phyloP scores from a whole-genome alignment of 2,888 invertebrate genomes.

The Morpho achilles region DNA sequence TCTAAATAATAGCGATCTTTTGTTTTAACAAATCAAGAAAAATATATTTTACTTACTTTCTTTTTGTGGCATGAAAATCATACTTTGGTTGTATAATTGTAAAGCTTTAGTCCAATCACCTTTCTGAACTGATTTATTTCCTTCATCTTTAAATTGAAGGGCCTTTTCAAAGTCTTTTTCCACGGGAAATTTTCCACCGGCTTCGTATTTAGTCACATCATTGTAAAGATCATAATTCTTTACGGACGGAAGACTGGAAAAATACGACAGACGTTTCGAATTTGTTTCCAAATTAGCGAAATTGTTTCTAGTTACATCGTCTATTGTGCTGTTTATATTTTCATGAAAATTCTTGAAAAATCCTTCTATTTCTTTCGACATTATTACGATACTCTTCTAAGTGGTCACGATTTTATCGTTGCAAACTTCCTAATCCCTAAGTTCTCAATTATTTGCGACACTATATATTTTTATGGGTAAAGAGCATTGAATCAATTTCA shows the following conservation, averaged over 20 bases:
- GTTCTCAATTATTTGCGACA: too few species aligned
- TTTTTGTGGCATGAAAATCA: slow-evolving; percentile 82
- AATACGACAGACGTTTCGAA: slow-evolving; percentile 81
- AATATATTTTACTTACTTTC: slow-evolving; percentile 72
- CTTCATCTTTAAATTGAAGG: slow-evolving; percentile 82
- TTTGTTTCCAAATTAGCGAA: slow-evolving; percentile 82
- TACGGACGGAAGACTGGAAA: slow-evolving; percentile 74
- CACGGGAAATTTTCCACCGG: slow-evolving; percentile 55
- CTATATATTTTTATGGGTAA: too few species aligned
- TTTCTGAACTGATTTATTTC: slow-evolving; percentile 85
- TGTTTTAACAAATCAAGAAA: too few species aligned
- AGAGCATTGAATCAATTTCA: too few species aligned
- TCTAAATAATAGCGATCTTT: too few species aligned
- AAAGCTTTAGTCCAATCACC: slow-evolving; percentile 85
- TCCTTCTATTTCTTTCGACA: slow-evolving; percentile 60
- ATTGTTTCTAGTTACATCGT: slow-evolving; percentile 79
- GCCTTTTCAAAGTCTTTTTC: slow-evolving; percentile 81
- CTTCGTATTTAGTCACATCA: slow-evolving; percentile 56
- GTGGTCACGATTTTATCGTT: too few species aligned
- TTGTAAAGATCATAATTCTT: slow-evolving; percentile 70
- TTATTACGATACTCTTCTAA: slow-evolving; percentile 31
- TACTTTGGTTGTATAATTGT: slow-evolving; percentile 83
- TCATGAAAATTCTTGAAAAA: slow-evolving; percentile 84
- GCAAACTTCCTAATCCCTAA: too few species aligned
- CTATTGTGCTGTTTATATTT: slow-evolving; percentile 73